Percentiles rank a stretch among this genome's conserved stretches.
phyloP scores from a whole-genome alignment of 1,140 invertebrate species.

The Ylistrum balloti region DNA sequence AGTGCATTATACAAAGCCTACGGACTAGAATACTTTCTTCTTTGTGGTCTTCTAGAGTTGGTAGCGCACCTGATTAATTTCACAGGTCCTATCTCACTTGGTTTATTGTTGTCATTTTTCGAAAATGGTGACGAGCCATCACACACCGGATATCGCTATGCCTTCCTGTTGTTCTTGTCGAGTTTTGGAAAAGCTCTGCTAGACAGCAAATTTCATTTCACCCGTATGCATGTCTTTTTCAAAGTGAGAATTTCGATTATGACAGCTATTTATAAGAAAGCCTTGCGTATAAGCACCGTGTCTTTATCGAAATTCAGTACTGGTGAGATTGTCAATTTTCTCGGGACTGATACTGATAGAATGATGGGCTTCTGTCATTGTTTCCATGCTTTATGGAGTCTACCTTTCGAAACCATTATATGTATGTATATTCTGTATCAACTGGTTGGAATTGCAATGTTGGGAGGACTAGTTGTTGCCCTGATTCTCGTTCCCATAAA shows the following conservation, averaged over 20 bases:
- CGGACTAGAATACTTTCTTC: not conserved
- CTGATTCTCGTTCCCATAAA: not conserved
- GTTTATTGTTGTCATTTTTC: not conserved
- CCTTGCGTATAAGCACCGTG: not conserved
- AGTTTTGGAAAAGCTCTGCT: slow-evolving; percentile 19
- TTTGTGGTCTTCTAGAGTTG: not conserved
- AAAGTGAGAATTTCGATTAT: not conserved
- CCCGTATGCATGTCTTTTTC: not conserved
- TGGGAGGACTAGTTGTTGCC: not conserved
- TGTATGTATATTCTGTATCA: slow-evolving; percentile 19
- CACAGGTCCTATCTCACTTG: not conserved
- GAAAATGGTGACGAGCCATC: not conserved
- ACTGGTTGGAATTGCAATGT: not conserved
- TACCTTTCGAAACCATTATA: not conserved
- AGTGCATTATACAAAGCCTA: not conserved
- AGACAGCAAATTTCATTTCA: not conserved
- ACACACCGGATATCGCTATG: not conserved
- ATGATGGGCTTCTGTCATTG: slow-evolving; percentile 11
- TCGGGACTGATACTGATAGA: not conserved
- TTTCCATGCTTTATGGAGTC: not conserved
- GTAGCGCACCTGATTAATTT: not conserved
- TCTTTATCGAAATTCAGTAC: slow-evolving; percentile 19
- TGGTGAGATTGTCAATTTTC: slow-evolving; percentile 21
- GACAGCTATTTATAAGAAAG: not conserved
- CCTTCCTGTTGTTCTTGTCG: not conserved